Evolutionary conservation across 1,140 invertebrate species (phyloP), one percentile per base, ranked within the genome.

Genomic region (Lasioglossum baleicum): DNA sequence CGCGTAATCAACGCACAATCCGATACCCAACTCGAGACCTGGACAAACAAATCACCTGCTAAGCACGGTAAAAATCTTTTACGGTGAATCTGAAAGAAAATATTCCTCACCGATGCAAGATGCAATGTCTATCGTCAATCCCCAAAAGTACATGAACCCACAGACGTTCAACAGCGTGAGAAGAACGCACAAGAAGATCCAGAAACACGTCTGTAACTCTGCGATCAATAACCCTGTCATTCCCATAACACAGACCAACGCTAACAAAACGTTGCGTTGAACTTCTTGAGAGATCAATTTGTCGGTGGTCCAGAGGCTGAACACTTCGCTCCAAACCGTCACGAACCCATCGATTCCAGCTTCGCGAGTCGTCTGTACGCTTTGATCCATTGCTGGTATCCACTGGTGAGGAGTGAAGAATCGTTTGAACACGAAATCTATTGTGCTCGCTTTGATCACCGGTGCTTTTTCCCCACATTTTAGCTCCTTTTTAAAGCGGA

Each of bases 1-100:
- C 0, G 97, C 97, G 83, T 98, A 97, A 93, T 98, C 97, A 2
- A 98, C 97, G 87, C 97, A 97, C 51, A 98, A 93, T 53, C 97
- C 97, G 84, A 98, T 96, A n/a, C 96, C 96, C 70, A 98, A 93
- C 86, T 98, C 96, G 13, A 97, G 92, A 77, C 95, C 92, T 93
- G 63, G 7, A 74, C 87, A 84, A 15, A 0, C 65, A 42, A 48
- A 58, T 0, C n/a, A 7, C n/a, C 5, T 2, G 7, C 7, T n/a
- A n/a, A 20, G 7, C 7, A 7, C 53, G 17, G 6, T 56, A n/a
- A 6, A 20, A 56, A 56, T 20, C 53, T 7, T 56, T 20, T 0
- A 6, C n/a, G 20, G 6, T 6, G 17, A 56, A n/a, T 56, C 4
- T 26, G 4, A 11, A 22, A 40, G 15, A 31, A n/a, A 26, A 26